Base-by-base conservation (phyloP, 2,797 vertebrate species). In the Scolopax rusticola region DNA sequence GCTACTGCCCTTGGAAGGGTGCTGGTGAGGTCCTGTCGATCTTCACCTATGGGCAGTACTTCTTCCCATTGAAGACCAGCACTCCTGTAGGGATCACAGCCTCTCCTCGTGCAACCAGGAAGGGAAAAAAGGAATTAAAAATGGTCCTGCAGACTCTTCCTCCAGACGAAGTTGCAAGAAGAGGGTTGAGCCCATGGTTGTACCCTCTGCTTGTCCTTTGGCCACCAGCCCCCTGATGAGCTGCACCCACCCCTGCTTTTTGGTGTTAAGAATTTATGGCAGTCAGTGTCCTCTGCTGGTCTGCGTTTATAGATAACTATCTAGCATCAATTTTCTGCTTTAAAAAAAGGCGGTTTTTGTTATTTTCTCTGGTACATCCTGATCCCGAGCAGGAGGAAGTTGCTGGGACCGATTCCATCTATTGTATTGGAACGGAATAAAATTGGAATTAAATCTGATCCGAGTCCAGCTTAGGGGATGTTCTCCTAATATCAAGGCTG, bases 141-240 rank as follows among this genome's bases (percentile, higher is more conserved):
- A 9, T 5, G 1, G 7, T 14, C 14, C 0, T 2, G 1, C 10
- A 11, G 57, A 2, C n/a, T 3, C 11, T 30, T 64, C 67, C 53
- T 41, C 32, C 54, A 7, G 28, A 38, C 7, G 3, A 9, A 2
- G 7, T 3, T 5, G 28, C 14, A 1, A 21, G 51, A 16, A 23
- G 51, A 28, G 32, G 21, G 20, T 18, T 11, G 63, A 36, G n/a
- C 25, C 59, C 25, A 0, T 2, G 25, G 36, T 23, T 19, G 54
- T 23, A 6, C 60, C 51, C 38, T 11, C 32, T 4, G 30, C 45
- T 51, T 14, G 7, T 14, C 14, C 2, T 3, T n/a, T 2, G 50
- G 48, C 36, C 32, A 1, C 41, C 63, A 27, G 21, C 43, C 27
- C 5, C 21, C 16, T 8, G 1, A 2, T 3, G 64, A 57, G 65